These are phyloP conservation scores for Ophonus ardosiacus DNA, from an alignment of 2,888 invertebrate species.

Conservation along the genomic window DNA sequence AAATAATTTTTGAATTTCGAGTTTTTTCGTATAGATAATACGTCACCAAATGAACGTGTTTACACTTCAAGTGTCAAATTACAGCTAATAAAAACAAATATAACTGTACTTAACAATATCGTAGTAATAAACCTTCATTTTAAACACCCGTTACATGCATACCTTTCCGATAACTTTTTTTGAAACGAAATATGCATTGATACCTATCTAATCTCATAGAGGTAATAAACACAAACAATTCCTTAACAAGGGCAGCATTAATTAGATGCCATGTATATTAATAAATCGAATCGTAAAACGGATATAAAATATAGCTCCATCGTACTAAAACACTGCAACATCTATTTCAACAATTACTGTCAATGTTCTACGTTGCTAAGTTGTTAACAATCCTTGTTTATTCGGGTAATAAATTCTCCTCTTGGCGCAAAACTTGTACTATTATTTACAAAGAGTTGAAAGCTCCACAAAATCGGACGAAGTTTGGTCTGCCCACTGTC, in stretches of 20 bases:
- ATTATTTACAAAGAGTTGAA: slow-evolving; percentile 41
- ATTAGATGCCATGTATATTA: slow-evolving; percentile 3
- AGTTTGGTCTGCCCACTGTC: slow-evolving; percentile 30
- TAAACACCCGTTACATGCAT: too few relatives aligned
- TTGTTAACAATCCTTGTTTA: slow-evolving; percentile 34
- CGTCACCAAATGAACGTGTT: too few relatives aligned
- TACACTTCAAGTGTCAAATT: too few relatives aligned
- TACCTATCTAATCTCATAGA: too few relatives aligned
- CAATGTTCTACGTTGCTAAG: slow-evolving; percentile 15
- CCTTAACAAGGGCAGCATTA: neutral
- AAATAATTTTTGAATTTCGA: too few relatives aligned
- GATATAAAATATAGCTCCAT: neutral
- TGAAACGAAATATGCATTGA: too few relatives aligned
- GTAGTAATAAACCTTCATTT: too few relatives aligned
- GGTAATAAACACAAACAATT: slow-evolving; percentile 3
- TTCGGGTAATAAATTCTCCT: slow-evolving; percentile 25
- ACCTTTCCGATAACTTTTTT: too few relatives aligned
- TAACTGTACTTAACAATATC: too few relatives aligned
- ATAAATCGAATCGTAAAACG: slow-evolving; percentile 1
- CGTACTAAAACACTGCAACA: slow-evolving; percentile 13
- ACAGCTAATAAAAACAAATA: too few relatives aligned
- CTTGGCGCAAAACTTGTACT: slow-evolving; percentile 19
- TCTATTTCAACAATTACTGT: slow-evolving; percentile 24
- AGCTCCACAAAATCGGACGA: slow-evolving; percentile 22
- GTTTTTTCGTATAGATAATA: too few relatives aligned